Evolutionary conservation across 1,140 invertebrate genomes (phyloP).

Genomic region (Nixonia krombeini): DNA sequence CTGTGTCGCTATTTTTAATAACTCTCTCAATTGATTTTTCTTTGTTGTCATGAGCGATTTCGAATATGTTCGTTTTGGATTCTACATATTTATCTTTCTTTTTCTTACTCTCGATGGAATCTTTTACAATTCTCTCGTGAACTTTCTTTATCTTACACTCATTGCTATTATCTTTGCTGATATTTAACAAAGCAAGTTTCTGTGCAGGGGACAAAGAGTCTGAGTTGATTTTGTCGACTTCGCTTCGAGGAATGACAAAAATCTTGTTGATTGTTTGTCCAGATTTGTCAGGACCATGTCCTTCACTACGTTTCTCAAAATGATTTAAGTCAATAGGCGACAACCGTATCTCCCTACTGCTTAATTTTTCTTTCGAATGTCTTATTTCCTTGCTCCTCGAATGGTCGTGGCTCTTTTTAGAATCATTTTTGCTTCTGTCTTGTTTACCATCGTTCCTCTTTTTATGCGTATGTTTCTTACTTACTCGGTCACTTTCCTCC

Average conservation of each 20-base stretch:
- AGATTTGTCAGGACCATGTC: slow-evolving; percentile 4
- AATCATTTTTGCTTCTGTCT: slow-evolving; percentile 14
- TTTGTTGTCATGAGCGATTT: background rate
- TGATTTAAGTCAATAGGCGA: background rate
- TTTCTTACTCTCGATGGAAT: slow-evolving; percentile 18
- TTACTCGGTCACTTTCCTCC: background rate
- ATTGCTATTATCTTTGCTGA: slow-evolving; percentile 16
- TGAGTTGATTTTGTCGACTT: slow-evolving; percentile 39
- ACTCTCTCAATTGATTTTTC: background rate
- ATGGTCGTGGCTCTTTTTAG: slow-evolving; percentile 9
- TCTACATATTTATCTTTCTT: slow-evolving; percentile 20
- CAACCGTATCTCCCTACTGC: background rate
- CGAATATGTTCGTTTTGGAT: background rate
- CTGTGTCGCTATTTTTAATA: background rate
- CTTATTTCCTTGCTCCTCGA: slow-evolving; percentile 1
- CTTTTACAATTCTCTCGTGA: slow-evolving; percentile 10
- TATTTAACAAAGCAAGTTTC: slow-evolving; percentile 23
- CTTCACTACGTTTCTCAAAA: no score
- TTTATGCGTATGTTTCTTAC: slow-evolving; percentile 21
- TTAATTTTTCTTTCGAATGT: slow-evolving; percentile 10
- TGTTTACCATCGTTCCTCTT: slow-evolving; percentile 20
- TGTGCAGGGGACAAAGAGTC: slow-evolving; percentile 6
- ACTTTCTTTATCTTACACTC: slow-evolving; percentile 9
- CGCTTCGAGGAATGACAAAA: slow-evolving; percentile 35
- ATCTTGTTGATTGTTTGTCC: slow-evolving; percentile 18